Percentiles rank a stretch among this genome's conserved stretches.
Evolutionary conservation across 2,888 invertebrate genomes (phyloP).

Genomic region (Yponomeuta plumbellus): DNA sequence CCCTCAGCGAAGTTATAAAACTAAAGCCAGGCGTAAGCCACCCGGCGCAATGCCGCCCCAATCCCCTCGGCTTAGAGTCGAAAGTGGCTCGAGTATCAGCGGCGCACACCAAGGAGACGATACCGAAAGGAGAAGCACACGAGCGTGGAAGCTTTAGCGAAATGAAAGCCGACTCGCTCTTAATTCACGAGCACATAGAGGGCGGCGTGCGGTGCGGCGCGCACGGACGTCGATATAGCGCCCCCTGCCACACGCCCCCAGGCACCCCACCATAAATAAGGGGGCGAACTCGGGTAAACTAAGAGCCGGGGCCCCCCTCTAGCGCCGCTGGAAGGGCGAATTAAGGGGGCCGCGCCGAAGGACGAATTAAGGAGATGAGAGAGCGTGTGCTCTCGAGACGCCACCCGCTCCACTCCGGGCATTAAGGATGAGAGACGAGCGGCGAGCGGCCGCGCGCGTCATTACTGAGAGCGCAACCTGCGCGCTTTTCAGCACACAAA

Average conservation of each 20-base stretch:
- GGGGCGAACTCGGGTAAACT: constrained; percentile 68
- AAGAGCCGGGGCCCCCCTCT: constrained; percentile 62
- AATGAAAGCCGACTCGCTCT: constrained; percentile 77
- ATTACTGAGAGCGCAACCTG: constrained; percentile 10
- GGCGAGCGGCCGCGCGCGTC: constrained; percentile 21
- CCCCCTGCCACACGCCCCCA: constrained; percentile 38
- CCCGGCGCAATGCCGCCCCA: constrained; percentile 49
- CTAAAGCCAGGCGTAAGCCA: constrained; percentile 48
- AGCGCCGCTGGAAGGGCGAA: constrained; percentile 60
- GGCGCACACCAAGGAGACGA: constrained; percentile 48
- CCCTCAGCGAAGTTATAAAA: constrained; percentile 69
- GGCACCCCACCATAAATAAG: constrained; percentile 65
- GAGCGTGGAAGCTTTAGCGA: constrained; percentile 73
- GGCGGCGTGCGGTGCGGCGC: constrained; percentile 37
- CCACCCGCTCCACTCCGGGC: constrained; percentile 63
- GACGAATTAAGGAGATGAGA: constrained; percentile 77
- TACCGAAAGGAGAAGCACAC: constrained; percentile 72
- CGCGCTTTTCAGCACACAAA: neutral
- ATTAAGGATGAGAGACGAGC: constrained; percentile 45
- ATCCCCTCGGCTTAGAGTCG: constrained; percentile 52
- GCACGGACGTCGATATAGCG: constrained; percentile 55
- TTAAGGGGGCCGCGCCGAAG: constrained; percentile 74
- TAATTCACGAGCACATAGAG: constrained; percentile 71
- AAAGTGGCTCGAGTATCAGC: constrained; percentile 40
- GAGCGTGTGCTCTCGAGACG: constrained; percentile 74